Evolutionary conservation across 2,113 vertebrate genomes (phyloP), one percentile per base, ranked within the genome.

Genomic region (Pteropus alecto): DNA sequence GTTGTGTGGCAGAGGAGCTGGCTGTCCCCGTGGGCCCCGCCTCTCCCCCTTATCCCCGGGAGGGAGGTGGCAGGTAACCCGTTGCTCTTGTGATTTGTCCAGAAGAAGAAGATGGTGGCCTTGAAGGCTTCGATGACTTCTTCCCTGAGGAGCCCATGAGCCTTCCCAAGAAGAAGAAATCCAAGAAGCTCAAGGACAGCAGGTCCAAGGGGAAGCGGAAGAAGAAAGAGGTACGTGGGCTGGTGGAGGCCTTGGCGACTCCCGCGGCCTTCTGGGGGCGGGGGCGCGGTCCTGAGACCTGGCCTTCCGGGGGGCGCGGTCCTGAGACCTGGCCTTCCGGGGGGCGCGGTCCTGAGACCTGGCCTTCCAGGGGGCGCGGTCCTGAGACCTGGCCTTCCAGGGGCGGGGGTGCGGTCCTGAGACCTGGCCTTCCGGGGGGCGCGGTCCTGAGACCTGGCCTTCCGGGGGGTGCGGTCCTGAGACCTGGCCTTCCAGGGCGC

Each of bases 81-180:
- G 26, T 5, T 13, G 26, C n/a, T 14, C 22, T 82, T 78, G 46
- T 7, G 18, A 12, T 43, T 76, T 73, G 74, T 87, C 30, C 93
- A 98, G 98, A 98, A 86, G 98, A 98, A 74, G 98, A 98, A 46
- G 98, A 98, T 19, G 97, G 98, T 4, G 95, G 96, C 78, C 97
- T 98, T 5, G 98, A 95, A 43, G 93, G 1, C 78, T 97, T 98
- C 0, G 96, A 97, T 2, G 97, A 98, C 68, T 97, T 97, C 22
- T 98, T 97, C 65, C 96, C 98, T 0, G 95, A 92, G 83, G 98
- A 98, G 89, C 96, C 97, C 0, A 41, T 98, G 93, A 97, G 95
- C 91, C 97, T 98, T 22, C 97, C 98, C 46, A 98, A 96, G 98
- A 98, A 98, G 97, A 98, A 97, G 94, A 98, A 97, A 71, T 18